Conservation (phyloP, 2,888 invertebrate species). For the Glyphotaelius pellucidus region DNA sequence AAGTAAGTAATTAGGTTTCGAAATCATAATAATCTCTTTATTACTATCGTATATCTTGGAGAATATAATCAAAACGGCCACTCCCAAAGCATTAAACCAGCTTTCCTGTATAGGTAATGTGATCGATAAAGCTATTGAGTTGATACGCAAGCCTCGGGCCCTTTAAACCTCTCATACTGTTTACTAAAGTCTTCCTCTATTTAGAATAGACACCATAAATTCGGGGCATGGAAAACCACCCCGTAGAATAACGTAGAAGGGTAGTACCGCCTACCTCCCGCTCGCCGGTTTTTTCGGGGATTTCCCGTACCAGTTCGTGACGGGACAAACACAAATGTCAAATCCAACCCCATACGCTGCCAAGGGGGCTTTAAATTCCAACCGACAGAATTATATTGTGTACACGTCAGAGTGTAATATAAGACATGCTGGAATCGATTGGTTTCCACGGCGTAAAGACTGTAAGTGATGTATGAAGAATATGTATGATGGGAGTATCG, state of each 20-base stretch:
- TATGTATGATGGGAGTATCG: not conserved
- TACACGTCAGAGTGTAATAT: not conserved
- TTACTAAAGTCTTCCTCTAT: slow-evolving; percentile 6
- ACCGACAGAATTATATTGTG: not conserved
- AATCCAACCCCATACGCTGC: slow-evolving; percentile 46
- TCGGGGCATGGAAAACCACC: slow-evolving; percentile 20
- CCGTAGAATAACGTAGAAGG: slow-evolving; percentile 23
- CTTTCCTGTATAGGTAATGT: not conserved
- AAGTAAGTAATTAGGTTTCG: not conserved
- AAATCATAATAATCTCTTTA: not conserved
- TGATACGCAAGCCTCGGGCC: not conserved
- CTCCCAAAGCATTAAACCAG: not conserved
- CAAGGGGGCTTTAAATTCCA: slow-evolving; percentile 31
- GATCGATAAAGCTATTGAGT: not conserved
- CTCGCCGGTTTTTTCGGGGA: slow-evolving; percentile 36
- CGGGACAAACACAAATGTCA: slow-evolving; percentile 57
- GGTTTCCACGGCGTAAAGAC: not conserved
- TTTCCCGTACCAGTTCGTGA: slow-evolving; percentile 49
- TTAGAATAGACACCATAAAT: slow-evolving; percentile 45
- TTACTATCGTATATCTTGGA: not conserved
- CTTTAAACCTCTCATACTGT: not conserved
- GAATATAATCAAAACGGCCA: not conserved
- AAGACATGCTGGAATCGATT: not conserved
- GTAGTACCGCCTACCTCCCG: slow-evolving; percentile 54
- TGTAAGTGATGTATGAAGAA: not conserved